Evolutionary conservation across 2,113 vertebrate genomes (phyloP).

Genomic region (Phaetusa simplex): DNA sequence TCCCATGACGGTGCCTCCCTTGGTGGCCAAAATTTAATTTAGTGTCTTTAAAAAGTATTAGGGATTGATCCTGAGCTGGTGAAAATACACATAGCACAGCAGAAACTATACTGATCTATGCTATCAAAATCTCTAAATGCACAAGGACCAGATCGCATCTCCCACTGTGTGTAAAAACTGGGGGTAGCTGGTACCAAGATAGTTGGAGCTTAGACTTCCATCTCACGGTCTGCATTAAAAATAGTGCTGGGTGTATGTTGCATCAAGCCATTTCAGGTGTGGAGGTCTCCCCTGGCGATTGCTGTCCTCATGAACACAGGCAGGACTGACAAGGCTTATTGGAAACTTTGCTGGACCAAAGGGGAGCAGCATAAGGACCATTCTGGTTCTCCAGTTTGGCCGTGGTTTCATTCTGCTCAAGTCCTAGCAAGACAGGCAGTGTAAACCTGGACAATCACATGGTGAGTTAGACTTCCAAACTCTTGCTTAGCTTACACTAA

Average conservation of each 20-base stretch:
- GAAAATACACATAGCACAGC: neutral
- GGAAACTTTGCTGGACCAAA: neutral
- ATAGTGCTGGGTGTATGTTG: no score
- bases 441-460: neutral
- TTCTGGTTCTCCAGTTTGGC: neutral
- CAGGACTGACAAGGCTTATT: neutral
- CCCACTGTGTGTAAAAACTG: neutral
- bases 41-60: neutral
- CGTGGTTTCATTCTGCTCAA: neutral
- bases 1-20: rapidly evolving
- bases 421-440: neutral
- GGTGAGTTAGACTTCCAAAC: neutral
- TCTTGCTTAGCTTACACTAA: neutral
- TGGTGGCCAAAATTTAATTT: neutral
- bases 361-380: neutral
- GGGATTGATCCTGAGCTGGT: neutral
- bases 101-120: neutral
- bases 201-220: neutral
- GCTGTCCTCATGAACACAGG: neutral
- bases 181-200: neutral
- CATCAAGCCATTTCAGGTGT: neutral
- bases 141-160: neutral
- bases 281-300: neutral
- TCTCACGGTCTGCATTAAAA: neutral
- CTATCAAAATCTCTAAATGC: neutral